phyloP scores from a whole-genome alignment of 92 coral and sea anemone genomes.

The Paramuricea clavata region DNA sequence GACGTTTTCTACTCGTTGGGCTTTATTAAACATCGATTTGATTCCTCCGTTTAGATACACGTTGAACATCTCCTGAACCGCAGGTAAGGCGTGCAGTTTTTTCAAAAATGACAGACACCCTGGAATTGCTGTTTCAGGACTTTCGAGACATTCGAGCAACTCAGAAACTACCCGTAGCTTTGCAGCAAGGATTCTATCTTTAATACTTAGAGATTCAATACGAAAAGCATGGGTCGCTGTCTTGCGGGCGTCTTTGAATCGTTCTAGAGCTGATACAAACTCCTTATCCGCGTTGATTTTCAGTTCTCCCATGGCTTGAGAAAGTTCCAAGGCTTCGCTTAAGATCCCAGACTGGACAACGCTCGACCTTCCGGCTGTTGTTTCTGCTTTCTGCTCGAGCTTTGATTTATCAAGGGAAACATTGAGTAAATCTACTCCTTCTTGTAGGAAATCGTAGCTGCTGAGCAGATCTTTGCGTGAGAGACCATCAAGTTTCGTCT shows the following conservation, averaged over 20 bases:
- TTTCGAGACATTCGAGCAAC: no score
- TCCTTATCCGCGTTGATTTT: background rate
- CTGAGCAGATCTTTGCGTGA: no score
- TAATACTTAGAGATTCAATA: background rate
- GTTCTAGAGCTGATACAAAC: background rate
- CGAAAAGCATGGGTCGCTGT: background rate
- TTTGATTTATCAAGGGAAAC: background rate
- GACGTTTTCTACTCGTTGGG: background rate
- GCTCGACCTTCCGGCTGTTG: background rate
- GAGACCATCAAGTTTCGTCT: no score
- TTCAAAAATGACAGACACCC: no score
- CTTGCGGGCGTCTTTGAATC: no score
- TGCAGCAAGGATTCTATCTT: no score
- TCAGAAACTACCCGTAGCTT: no score
- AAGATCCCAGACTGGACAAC: background rate
- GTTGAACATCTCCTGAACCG: conserved; percentile 23
- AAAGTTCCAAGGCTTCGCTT: background rate
- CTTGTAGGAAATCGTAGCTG: no score
- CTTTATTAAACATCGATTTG: conserved; percentile 1
- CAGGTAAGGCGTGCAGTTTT: conserved; percentile 1
- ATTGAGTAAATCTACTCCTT: no score
- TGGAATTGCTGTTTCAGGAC: no score
- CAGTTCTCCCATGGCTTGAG: background rate
- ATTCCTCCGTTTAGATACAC: conserved; percentile 8
- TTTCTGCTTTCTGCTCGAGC: background rate